phyloP scores from a whole-genome alignment of 1,140 invertebrate species.

The Glomeris maerens region DNA sequence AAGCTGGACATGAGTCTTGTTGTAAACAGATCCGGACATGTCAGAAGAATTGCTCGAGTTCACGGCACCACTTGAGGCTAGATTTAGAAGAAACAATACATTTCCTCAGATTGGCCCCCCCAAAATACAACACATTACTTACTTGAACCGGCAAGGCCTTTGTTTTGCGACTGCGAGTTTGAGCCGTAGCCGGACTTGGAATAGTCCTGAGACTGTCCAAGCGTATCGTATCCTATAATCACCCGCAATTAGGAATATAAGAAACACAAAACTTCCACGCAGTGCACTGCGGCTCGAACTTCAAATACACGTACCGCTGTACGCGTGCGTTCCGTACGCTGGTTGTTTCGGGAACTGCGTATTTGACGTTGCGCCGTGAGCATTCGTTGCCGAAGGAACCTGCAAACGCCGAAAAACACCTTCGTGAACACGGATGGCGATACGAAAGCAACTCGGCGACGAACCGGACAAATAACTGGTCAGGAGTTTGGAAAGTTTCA shows the following conservation, averaged over 20 bases:
- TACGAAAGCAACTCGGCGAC: too few species aligned
- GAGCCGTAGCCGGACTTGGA: conserved; percentile 38
- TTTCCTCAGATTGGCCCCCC: background rate
- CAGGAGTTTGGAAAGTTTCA: too few species aligned
- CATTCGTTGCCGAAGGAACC: conserved; percentile 32
- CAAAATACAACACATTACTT: conserved; percentile 15
- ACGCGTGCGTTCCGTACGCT: conserved; percentile 27
- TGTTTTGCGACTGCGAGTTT: conserved; percentile 38
- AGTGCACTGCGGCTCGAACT: too few species aligned
- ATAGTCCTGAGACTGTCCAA: conserved; percentile 43
- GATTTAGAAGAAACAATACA: background rate
- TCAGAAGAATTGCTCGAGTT: conserved; percentile 35
- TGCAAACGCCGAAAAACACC: too few species aligned
- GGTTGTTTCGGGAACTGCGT: conserved; percentile 30
- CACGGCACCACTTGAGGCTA: background rate
- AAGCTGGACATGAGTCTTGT: conserved; percentile 53
- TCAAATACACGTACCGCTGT: too few species aligned
- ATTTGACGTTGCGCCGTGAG: conserved; percentile 29
- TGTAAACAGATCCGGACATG: conserved; percentile 44
- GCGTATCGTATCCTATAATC: conserved; percentile 43
- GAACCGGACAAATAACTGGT: too few species aligned
- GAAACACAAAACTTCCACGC: too few species aligned
- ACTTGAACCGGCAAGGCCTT: conserved; percentile 35
- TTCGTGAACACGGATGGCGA: too few species aligned
- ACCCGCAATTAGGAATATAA: too few species aligned